Conservation (phyloP, 2,797 vertebrate species). For the Siniperca scherzeri region DNA sequence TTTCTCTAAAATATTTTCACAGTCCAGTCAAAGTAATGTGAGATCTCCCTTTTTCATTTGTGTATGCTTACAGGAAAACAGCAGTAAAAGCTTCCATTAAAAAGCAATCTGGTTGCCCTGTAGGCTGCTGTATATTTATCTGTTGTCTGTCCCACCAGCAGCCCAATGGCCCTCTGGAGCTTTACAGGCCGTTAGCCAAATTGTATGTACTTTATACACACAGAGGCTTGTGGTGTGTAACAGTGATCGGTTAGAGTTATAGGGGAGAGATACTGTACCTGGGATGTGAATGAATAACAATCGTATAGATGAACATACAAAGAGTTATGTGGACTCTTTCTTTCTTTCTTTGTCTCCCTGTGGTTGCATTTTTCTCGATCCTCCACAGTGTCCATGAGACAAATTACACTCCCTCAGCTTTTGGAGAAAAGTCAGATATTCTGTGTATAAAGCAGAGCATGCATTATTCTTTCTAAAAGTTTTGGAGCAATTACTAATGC, state of each 20-base stretch:
- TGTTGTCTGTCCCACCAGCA: slow-evolving; percentile 54
- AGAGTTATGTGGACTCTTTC: slow-evolving; percentile 6
- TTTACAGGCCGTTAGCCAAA: slow-evolving; percentile 50
- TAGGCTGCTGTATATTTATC: slow-evolving; percentile 52
- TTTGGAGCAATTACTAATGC: slow-evolving; percentile 62
- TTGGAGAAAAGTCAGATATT: slow-evolving; percentile 65
- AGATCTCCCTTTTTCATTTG: slow-evolving; percentile 62
- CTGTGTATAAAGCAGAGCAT: slow-evolving; percentile 62
- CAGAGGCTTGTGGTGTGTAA: slow-evolving; percentile 22
- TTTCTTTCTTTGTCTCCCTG: slow-evolving; percentile 30
- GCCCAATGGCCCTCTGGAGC: slow-evolving; percentile 53
- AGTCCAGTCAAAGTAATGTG: slow-evolving; percentile 64
- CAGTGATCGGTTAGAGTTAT: slow-evolving; percentile 28
- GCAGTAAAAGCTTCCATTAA: slow-evolving; percentile 76
- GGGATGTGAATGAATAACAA: slow-evolving; percentile 15
- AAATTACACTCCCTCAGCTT: slow-evolving; percentile 63
- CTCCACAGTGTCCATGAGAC: slow-evolving; percentile 63
- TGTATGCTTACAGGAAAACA: slow-evolving; percentile 74
- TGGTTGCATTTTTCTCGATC: slow-evolving; percentile 68
- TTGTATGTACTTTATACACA: slow-evolving; percentile 40
- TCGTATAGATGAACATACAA: slow-evolving; percentile 12
- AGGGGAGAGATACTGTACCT: neutral
- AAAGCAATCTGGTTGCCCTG: slow-evolving; percentile 60
- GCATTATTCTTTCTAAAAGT: slow-evolving; percentile 69
- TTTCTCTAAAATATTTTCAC: slow-evolving; percentile 55